Evolutionary conservation across 2,113 vertebrate species (phyloP).

Genomic region (Erythrocebus patas): DNA sequence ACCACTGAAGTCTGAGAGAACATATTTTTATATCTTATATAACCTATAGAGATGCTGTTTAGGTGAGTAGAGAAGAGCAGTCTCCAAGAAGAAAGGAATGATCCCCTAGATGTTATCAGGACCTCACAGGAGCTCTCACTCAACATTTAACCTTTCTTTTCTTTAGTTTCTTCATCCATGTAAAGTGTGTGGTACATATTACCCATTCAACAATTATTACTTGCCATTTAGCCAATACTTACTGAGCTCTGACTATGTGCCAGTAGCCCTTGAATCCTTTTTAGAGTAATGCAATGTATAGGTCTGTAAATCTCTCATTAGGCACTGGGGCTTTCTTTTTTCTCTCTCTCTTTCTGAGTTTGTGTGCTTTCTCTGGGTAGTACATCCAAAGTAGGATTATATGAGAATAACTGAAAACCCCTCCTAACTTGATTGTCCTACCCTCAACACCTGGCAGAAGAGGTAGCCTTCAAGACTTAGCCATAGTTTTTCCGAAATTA

Average conservation of each 20-base stretch:
- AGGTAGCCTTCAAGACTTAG: neutral
- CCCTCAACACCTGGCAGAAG: neutral
- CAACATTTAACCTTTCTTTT: neutral
- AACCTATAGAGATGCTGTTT: slow-evolving; percentile 17
- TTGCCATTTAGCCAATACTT: neutral
- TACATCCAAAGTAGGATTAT: neutral
- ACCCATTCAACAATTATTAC: neutral
- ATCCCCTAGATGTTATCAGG: neutral
- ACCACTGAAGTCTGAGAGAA: neutral
- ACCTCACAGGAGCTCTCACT: neutral
- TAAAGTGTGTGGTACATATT: neutral
- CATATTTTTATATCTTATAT: slow-evolving; percentile 20
- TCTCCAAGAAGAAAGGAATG: neutral
- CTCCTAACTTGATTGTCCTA: neutral
- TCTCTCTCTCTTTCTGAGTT: neutral
- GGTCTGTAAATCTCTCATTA: neutral
- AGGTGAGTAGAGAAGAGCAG: neutral
- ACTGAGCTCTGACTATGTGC: neutral
- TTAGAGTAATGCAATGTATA: neutral
- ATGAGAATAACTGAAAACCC: slow-evolving; percentile 12
- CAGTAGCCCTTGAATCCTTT: neutral
- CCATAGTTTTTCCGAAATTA: neutral
- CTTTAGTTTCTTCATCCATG: neutral
- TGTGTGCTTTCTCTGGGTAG: neutral
- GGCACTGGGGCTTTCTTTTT: neutral